Percentiles rank a stretch among this genome's conserved stretches.
phyloP scores from a whole-genome alignment of 2,797 vertebrate genomes.

The Setipinna tenuifilis region DNA sequence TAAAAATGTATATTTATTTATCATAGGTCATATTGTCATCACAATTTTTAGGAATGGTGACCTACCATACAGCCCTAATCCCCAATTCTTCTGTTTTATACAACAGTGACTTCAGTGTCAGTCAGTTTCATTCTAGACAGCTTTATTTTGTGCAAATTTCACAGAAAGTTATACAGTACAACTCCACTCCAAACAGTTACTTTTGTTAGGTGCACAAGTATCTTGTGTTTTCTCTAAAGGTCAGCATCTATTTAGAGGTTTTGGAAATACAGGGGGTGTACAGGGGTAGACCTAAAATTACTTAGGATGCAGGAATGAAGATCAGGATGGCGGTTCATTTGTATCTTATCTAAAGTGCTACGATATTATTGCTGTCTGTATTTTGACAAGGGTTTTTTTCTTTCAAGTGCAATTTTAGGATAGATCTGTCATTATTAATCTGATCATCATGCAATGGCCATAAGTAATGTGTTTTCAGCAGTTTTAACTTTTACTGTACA shows the following conservation, averaged over 20 bases:
- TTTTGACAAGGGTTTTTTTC: not conserved
- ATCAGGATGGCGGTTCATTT: not conserved
- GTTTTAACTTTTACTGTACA: constrained; percentile 74
- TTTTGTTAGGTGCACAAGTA: no score
- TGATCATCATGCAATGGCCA: not conserved
- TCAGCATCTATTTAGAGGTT: not conserved
- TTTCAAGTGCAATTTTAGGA: constrained; percentile 10
- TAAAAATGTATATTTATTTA: no score
- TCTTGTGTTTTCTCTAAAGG: not conserved
- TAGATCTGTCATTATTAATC: not conserved
- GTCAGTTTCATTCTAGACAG: no score
- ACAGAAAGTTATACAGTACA: not conserved
- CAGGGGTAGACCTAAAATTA: not conserved
- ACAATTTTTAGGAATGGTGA: no score
- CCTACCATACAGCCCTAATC: no score
- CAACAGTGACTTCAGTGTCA: no score
- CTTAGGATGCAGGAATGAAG: not conserved
- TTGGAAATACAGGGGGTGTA: not conserved
- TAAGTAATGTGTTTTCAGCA: no score
- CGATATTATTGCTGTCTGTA: constrained; percentile 10
- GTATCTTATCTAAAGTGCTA: not conserved
- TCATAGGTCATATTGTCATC: no score
- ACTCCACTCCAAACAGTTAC: no score
- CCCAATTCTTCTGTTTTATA: no score
- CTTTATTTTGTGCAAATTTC: not conserved